Evolutionary conservation across 2,888 invertebrate genomes (phyloP), one percentile per base, ranked within the genome.

Genomic region (Ormyrus labotus): DNA sequence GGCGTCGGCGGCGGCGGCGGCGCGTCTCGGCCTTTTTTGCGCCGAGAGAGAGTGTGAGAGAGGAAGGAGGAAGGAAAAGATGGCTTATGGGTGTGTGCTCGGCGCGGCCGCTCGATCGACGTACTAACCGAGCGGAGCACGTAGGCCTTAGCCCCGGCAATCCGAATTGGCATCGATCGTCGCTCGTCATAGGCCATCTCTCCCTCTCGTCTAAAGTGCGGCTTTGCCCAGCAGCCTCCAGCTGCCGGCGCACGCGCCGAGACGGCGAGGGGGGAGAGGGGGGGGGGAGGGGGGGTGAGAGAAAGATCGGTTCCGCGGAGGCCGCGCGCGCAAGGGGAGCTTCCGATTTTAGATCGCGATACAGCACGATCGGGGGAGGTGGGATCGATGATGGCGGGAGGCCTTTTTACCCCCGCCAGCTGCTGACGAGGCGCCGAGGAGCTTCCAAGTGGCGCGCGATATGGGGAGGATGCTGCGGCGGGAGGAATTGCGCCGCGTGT

Each of bases 101-200:
- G 45, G 34, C 64, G 58, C 64, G 58, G 63, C 61, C 68, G 81
- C 81, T 75, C 74, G 81, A 81, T 82, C 80, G 82, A 83, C 83
- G 77, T 83, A 83, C 82, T 82, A 75, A 81, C 83, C 83, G 82
- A 81, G 81, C 83, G 74, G 19, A 9, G 63, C 47, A 78, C 74
- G 79, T 57, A 11, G 34, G 71, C 64, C 81, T 63, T 78, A 80
- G 77, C 61, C 71, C 80, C 74, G 76, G 76, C 82, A 8, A 72
- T 76, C 80, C 72, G 82, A 77, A 83, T 81, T 78, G 81, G 83
- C 79, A 81, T 83, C 82, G 83, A 80, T 82, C 78, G 78, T 69
- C 81, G 60, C 64, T 63, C 63, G 47, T 50, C 8, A 10, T 53
- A 6, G 13, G 10, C 45, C 45, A 11, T 45, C 57, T 48, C 51